A percentile compares a stretch with the other conserved stretches of the same genome.
These are phyloP conservation scores for Peromyscus nudipes DNA, from an alignment of 2,797 vertebrate species.

Conservation along the genomic window DNA sequence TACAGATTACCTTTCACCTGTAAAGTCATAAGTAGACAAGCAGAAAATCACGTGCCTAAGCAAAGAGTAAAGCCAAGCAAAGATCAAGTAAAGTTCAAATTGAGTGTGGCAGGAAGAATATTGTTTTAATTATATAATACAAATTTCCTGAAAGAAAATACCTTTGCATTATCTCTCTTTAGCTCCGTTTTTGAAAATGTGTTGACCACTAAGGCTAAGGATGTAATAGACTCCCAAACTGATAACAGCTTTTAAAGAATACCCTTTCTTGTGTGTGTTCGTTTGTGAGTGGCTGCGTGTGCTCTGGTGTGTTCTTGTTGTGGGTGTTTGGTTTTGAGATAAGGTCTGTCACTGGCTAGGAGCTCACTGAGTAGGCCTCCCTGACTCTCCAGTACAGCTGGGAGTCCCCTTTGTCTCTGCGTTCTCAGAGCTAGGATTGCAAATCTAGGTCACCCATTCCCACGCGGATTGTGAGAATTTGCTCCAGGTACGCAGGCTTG, in stretches of 20 bases:
- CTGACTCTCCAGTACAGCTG: neutral
- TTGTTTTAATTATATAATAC: neutral
- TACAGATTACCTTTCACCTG: neutral
- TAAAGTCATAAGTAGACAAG: neutral
- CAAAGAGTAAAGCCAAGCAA: neutral
- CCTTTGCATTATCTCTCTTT: neutral
- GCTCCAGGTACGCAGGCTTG: neutral
- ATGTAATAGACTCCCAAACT: neutral
- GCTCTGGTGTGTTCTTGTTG: neutral
- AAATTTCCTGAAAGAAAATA: neutral
- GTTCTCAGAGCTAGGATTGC: neutral
- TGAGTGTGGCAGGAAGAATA: neutral
- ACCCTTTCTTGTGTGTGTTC: neutral
- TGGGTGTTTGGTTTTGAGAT: neutral
- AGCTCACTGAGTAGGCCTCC: too few species aligned
- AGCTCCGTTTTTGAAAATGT: neutral
- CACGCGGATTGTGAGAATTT: neutral
- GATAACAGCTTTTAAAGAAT: neutral
- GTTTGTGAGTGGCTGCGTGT: neutral
- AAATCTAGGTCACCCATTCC: neutral
- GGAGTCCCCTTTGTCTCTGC: too few species aligned
- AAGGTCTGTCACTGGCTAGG: neutral
- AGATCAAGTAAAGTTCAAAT: neutral
- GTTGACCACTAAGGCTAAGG: neutral
- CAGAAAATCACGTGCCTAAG: constrained; percentile 25